Percentiles rank a stretch among this genome's conserved stretches.
Evolutionary conservation across 64 coral and sea anemone species (phyloP).

Genomic region (Actinia equina): DNA sequence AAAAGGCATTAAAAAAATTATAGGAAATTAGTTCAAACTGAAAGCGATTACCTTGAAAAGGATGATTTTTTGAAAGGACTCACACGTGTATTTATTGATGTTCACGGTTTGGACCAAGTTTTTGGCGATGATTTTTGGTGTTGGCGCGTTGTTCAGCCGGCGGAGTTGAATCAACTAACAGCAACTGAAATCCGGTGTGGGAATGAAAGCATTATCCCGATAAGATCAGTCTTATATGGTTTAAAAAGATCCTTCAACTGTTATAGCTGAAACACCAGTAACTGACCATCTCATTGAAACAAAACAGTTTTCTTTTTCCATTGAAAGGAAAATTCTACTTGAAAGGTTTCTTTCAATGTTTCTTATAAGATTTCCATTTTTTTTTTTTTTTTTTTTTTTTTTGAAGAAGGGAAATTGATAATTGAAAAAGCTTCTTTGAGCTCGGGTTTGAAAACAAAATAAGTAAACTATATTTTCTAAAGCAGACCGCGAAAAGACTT

Average conservation of each 20-base stretch:
- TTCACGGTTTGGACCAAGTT: not conserved
- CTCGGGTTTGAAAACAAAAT: not conserved
- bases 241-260: not conserved
- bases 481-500: no score
- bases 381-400: not conserved
- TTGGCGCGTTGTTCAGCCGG: not conserved
- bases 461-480: not conserved
- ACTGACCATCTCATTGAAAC: not conserved
- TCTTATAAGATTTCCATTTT: not conserved
- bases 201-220: not conserved
- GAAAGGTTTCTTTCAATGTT: not conserved
- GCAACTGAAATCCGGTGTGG: not conserved
- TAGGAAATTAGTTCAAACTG: not conserved
- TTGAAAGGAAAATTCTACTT: not conserved
- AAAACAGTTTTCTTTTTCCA: not conserved
- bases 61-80: not conserved
- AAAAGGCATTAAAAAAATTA: slow-evolving; percentile 3
- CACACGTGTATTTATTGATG: not conserved
- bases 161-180: not conserved
- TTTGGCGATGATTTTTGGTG: not conserved
- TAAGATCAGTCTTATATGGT: not conserved
- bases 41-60: not conserved
- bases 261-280: not conserved
- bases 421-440: not conserved
- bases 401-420: not conserved